Conservation (phyloP, 2,888 invertebrate genomes). For the Calliphora vomitoria region DNA sequence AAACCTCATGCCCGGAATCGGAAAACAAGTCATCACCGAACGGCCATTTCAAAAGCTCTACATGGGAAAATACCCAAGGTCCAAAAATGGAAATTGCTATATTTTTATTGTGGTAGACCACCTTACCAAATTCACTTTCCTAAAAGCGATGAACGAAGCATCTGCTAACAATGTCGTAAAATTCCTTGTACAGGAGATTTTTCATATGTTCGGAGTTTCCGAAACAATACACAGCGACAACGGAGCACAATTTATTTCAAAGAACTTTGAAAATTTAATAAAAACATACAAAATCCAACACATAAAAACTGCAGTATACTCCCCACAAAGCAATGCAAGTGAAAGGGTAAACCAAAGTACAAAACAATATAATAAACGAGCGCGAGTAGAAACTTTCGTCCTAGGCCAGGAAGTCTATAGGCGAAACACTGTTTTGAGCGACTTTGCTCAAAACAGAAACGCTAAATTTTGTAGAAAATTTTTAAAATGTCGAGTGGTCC, state of each 20-base stretch:
- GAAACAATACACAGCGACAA: slow-evolving; percentile 7
- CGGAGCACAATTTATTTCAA: neutral
- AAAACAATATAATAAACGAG: neutral
- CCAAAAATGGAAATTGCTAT: no score
- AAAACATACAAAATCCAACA: slow-evolving; percentile 5
- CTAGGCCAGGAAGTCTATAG: slow-evolving; percentile 36
- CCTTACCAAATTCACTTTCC: no score
- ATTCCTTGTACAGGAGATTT: neutral
- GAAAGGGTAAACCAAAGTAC: slow-evolving; percentile 36
- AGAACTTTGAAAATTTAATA: slow-evolving; percentile 2
- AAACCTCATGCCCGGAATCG: no score
- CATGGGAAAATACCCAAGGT: no score
- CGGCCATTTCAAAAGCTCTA: no score
- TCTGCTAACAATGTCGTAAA: neutral
- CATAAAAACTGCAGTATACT: slow-evolving; percentile 8
- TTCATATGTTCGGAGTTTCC: neutral
- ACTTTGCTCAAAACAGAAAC: no score
- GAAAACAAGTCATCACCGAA: no score
- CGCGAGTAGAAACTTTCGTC: neutral
- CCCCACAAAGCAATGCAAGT: neutral
- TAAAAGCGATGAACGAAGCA: slow-evolving; percentile 21
- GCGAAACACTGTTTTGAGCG: no score
- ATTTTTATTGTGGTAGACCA: no score
- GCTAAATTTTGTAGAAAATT: no score
- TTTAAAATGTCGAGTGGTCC: no score